A percentile compares a stretch with the other conserved stretches of the same genome.
Evolutionary conservation across 1,140 invertebrate genomes (phyloP).

Genomic region (Stenopsyche tienmushanensis): DNA sequence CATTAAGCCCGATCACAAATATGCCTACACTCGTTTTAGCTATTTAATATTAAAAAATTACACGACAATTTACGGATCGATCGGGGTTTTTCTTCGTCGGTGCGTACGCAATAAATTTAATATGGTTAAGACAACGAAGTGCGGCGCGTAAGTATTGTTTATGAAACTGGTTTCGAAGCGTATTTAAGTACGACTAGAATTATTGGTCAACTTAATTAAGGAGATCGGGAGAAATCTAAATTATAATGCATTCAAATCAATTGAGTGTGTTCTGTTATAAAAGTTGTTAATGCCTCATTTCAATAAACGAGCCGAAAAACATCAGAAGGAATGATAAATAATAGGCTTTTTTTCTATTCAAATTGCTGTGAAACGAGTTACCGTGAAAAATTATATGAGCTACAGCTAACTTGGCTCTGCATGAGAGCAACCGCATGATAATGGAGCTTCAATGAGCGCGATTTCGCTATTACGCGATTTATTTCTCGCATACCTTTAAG

Average conservation of each 20-base stretch:
- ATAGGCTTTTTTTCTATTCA: background rate
- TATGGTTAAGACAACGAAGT: background rate
- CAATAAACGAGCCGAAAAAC: slow-evolving; percentile 20
- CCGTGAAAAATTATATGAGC: background rate
- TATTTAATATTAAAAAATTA: background rate
- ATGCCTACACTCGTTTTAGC: background rate
- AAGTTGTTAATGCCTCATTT: slow-evolving; percentile 20
- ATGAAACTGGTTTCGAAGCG: background rate
- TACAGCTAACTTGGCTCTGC: background rate
- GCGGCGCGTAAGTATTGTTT: background rate
- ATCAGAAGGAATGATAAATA: slow-evolving; percentile 11
- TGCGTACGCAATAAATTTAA: background rate
- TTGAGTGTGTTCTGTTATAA: slow-evolving; percentile 8
- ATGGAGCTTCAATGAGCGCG: no score
- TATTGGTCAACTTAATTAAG: slow-evolving; percentile 21
- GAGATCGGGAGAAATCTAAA: slow-evolving; percentile 11
- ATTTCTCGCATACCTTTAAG: no score
- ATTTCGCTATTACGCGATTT: no score
- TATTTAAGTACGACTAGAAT: slow-evolving; percentile 5
- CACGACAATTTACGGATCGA: background rate
- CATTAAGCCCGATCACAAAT: slow-evolving; percentile 12
- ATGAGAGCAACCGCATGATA: no score
- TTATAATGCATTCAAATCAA: slow-evolving; percentile 12
- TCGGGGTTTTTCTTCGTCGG: background rate
- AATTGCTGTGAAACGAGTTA: background rate